Conservation (phyloP, 2,113 vertebrate species). For the Atrichornis clamosus region DNA sequence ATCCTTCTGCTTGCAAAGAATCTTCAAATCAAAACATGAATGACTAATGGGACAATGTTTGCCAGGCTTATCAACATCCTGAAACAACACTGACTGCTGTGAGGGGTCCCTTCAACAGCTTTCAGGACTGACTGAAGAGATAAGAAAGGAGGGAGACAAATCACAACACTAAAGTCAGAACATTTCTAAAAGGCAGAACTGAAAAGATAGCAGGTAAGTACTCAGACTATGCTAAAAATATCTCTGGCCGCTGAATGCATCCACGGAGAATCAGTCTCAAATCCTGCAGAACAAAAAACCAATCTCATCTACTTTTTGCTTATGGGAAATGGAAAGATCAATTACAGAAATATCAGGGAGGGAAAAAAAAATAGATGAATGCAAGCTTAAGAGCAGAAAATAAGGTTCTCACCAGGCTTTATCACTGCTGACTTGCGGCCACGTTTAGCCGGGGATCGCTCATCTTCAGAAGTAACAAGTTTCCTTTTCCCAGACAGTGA, state of each 20-base stretch:
- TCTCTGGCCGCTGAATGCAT: neutral
- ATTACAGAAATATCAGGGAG: neutral
- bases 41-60: neutral
- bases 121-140: neutral
- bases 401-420: conserved; percentile 77
- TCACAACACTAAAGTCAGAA: neutral
- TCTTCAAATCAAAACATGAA: neutral
- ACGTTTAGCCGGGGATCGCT: conserved; percentile 84
- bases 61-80: neutral
- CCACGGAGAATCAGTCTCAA: neutral
- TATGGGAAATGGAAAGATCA: neutral
- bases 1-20: neutral
- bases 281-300: neutral
- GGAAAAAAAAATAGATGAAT: neutral
- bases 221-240: neutral
- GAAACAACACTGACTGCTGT: neutral
- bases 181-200: neutral
- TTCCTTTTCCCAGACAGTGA: conserved; percentile 86
- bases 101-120: neutral
- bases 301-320: neutral
- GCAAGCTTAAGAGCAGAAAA: neutral
- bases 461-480: conserved; percentile 77
- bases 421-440: conserved; percentile 79
- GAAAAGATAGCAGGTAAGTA: neutral
- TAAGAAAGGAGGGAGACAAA: neutral